Conservation (phyloP, 2,888 invertebrate genomes). For the Gandaritis pyraliata region DNA sequence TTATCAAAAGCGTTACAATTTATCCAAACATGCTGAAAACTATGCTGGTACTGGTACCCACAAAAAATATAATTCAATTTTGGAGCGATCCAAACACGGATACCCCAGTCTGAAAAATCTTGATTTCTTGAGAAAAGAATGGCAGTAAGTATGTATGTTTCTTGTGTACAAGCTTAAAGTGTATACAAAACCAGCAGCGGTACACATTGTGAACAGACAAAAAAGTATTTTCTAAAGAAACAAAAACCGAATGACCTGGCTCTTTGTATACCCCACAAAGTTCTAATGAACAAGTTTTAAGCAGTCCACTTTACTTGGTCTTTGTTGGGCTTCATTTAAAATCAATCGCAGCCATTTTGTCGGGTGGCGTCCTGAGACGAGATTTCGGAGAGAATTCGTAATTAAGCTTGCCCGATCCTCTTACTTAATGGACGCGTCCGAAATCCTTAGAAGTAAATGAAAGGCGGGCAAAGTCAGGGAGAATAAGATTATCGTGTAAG, state of each 20-base stretch:
- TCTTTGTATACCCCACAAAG: constrained; percentile 58
- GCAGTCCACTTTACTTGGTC: constrained; percentile 59
- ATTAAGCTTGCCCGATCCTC: constrained; percentile 79
- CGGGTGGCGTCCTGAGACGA: constrained; percentile 61
- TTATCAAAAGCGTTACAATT: neutral
- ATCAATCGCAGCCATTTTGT: constrained; percentile 78
- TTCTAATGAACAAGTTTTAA: constrained; percentile 65
- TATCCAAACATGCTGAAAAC: too few relatives aligned
- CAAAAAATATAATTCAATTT: too few relatives aligned
- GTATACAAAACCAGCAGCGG: too few relatives aligned
- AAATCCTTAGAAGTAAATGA: constrained; percentile 71
- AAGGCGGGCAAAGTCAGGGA: constrained; percentile 61
- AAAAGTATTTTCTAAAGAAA: neutral
- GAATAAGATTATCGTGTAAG: constrained; percentile 61
- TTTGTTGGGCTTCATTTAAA: constrained; percentile 79
- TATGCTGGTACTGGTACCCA: too few relatives aligned
- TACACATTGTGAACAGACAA: too few relatives aligned
- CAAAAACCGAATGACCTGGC: constrained; percentile 14
- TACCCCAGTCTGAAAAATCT: too few relatives aligned
- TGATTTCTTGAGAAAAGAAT: too few relatives aligned
- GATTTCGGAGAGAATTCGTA: constrained; percentile 81
- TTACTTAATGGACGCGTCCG: constrained; percentile 76
- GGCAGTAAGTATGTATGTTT: too few relatives aligned
- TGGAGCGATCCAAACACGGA: too few relatives aligned
- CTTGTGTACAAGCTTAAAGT: too few relatives aligned